Base-by-base conservation (phyloP, 2,888 invertebrate genomes). In the Syrphus vitripennis region DNA sequence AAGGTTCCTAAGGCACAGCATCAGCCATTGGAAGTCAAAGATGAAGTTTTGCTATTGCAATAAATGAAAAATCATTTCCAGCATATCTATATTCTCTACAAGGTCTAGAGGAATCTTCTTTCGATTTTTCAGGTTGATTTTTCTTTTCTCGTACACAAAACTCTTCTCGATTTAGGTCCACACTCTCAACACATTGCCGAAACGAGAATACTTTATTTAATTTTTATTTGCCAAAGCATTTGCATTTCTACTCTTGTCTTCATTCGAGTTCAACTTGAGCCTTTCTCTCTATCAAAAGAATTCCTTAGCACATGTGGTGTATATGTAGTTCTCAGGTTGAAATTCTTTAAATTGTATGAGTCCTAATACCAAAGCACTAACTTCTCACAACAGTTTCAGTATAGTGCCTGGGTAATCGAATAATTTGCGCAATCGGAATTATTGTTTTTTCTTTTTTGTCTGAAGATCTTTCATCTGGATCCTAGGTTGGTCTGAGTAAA, bases 371-470 rank as follows among this genome's bases (percentile, higher is more conserved):
- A 77, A 77, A 77, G 82, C 57, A 71, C 65, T 42, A 50, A 67
- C 67, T 67, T 67, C n/a, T 50, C 67, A 53, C 45, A 59, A 34
- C 59, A 21, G 19, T 34, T 57, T 34, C 61, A 42, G 16, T n/a
- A n/a, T n/a, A n/a, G n/a, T 63, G 61, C 90, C 90, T 91, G 90
- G 90, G 89, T 90, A 91, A 91, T 90, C 91, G 90, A 91, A 91
- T 91, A 91, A 91, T 91, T 91, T 91, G 89, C 88, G 88, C 90
- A 91, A 91, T 91, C 90, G 91, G 89, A 90, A 90, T 91, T 90
- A 89, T 90, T 90, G 90, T 90, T 87, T 87, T 57, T 50, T 24
- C 75, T 74, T 45, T 50, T 53, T 21, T 9, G 9, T 7, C 59
- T 63, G 71, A 65, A 21, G 31, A 48, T 45, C 61, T 21, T 55